These are phyloP conservation scores for Tachina lurida DNA, from an alignment of 2,888 invertebrate genomes.

Conservation along the genomic window DNA sequence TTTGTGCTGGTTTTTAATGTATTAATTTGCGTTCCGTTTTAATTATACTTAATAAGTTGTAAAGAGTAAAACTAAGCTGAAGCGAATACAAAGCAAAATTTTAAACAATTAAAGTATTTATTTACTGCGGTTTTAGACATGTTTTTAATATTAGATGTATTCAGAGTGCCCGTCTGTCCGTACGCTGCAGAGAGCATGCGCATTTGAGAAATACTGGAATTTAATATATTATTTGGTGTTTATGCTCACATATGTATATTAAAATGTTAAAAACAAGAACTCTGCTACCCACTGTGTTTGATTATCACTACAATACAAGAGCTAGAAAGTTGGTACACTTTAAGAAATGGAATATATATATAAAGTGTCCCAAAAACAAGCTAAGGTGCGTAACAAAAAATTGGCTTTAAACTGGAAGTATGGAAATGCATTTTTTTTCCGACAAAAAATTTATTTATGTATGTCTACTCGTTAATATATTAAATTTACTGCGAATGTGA, in stretches of 20 bases:
- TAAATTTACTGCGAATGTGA: too few species aligned
- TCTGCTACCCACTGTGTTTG: conserved; percentile 18
- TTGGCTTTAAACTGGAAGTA: too few species aligned
- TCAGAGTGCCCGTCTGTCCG: conserved; percentile 12
- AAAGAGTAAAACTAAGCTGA: conserved; percentile 40
- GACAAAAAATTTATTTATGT: too few species aligned
- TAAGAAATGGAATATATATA: background rate
- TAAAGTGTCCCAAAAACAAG: too few species aligned
- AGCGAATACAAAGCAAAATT: conserved; percentile 25
- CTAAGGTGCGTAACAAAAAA: too few species aligned
- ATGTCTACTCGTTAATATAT: too few species aligned
- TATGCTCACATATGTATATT: background rate
- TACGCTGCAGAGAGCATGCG: conserved; percentile 1
- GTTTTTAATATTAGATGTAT: conserved; percentile 39
- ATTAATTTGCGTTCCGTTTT: conserved; percentile 67
- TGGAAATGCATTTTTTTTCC: too few species aligned
- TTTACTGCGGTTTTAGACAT: conserved; percentile 37
- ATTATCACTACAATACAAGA: background rate
- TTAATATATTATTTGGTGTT: conserved; percentile 8
- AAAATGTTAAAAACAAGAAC: conserved; percentile 2
- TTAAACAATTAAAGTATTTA: conserved; percentile 42
- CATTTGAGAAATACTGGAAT: conserved; percentile 7
- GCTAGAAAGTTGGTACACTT: background rate
- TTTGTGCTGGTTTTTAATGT: conserved; percentile 33
- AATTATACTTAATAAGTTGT: conserved; percentile 69